These are phyloP conservation scores for Xiphophorus maculatus DNA, from an alignment of 2,113 vertebrate genomes.

Conservation along the genomic window DNA sequence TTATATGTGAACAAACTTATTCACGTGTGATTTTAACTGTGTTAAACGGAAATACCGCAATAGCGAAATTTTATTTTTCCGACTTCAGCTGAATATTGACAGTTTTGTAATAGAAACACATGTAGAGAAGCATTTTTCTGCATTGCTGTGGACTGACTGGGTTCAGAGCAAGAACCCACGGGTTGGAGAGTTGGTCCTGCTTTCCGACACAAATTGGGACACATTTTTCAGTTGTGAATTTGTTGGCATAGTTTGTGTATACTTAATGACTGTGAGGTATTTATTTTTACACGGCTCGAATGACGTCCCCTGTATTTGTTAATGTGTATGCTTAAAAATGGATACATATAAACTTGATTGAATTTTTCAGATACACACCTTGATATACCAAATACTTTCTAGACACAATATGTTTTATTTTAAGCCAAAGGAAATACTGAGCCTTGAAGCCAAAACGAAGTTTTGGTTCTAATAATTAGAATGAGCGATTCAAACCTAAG, in stretches of 20 bases:
- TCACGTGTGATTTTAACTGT: too few species aligned
- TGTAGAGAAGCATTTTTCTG: not conserved
- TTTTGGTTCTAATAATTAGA: too few species aligned
- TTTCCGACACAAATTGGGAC: not conserved
- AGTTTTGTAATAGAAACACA: too few species aligned
- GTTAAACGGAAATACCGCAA: too few species aligned
- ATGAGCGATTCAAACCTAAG: not conserved
- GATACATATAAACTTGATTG: not conserved
- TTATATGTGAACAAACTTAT: too few species aligned
- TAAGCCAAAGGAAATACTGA: not conserved
- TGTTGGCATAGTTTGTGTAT: slow-evolving; percentile 33
- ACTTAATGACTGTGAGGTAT: not conserved
- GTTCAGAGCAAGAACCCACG: too few species aligned
- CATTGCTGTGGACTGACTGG: not conserved
- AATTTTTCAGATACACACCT: not conserved
- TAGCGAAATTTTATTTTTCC: too few species aligned
- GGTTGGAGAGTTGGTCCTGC: not conserved
- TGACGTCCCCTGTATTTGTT: slow-evolving; percentile 58
- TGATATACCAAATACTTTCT: not conserved
- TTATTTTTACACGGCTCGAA: slow-evolving; percentile 35
- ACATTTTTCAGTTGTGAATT: slow-evolving; percentile 4
- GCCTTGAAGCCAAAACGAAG: not conserved
- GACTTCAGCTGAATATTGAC: too few species aligned
- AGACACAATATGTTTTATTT: not conserved
- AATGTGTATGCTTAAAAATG: not conserved